phyloP scores from a whole-genome alignment of 2,113 vertebrate genomes.

The Ancistrus triradiatus region DNA sequence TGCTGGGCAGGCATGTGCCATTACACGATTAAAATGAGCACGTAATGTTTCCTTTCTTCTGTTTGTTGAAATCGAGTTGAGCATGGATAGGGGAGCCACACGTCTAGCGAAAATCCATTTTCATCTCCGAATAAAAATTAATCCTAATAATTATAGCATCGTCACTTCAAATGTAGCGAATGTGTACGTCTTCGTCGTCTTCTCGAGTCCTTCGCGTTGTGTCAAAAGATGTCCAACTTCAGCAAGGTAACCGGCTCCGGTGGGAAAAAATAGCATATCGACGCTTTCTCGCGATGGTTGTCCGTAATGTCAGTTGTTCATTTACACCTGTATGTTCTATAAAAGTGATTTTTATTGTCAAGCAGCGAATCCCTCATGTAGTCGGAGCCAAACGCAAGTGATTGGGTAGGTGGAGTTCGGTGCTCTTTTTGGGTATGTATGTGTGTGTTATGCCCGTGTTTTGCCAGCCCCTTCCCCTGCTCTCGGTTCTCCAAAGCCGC shows the following conservation, averaged over 20 bases:
- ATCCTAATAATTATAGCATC: constrained; percentile 29
- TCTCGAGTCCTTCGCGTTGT: constrained; percentile 42
- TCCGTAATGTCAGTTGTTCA: not conserved
- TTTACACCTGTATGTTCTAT: constrained; percentile 6
- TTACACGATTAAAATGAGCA: constrained; percentile 1
- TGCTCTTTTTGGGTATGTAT: constrained; percentile 71
- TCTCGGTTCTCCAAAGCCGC: constrained; percentile 77
- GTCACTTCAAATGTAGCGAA: constrained; percentile 30
- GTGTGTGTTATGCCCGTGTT: constrained; percentile 56
- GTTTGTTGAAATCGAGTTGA: constrained; percentile 9
- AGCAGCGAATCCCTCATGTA: constrained; percentile 51
- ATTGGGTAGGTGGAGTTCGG: constrained; percentile 71
- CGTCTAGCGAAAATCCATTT: constrained; percentile 33
- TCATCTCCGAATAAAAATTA: constrained; percentile 44
- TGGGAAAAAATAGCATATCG: not conserved
- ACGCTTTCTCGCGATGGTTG: not conserved
- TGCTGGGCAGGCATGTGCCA: constrained; percentile 44
- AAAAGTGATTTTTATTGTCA: constrained; percentile 48
- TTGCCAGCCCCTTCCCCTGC: constrained; percentile 61
- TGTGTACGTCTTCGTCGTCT: too few relatives aligned
- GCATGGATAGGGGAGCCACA: constrained; percentile 12
- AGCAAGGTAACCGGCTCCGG: constrained; percentile 3
- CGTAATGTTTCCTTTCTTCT: not conserved
- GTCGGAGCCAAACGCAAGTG: constrained; percentile 63
- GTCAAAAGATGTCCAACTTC: constrained; percentile 32